phyloP scores from a whole-genome alignment of 2,797 vertebrate genomes.

The Psittacula echo region DNA sequence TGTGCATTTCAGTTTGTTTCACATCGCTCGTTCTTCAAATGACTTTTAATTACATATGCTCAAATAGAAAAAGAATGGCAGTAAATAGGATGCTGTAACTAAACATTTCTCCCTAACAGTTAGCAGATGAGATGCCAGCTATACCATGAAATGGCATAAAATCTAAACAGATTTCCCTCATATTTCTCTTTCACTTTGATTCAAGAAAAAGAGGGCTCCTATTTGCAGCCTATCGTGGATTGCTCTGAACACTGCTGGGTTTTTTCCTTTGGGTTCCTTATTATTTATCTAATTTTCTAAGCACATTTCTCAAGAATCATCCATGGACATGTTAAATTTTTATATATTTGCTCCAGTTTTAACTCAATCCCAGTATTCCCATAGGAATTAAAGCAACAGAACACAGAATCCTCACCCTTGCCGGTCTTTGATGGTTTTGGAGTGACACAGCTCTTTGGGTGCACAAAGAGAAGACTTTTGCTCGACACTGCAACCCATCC shows the following conservation, averaged over 20 bases:
- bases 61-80: constrained; percentile 3
- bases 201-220: neutral
- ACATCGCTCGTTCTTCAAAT: neutral
- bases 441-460: neutral
- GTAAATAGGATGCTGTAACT: constrained; percentile 14
- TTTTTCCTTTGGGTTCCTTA: neutral
- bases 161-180: neutral
- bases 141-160: neutral
- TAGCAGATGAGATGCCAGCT: neutral
- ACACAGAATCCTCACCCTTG: neutral
- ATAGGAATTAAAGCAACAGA: neutral
- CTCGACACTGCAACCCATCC: neutral
- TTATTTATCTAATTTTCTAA: neutral
- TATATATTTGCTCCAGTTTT: neutral
- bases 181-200: neutral
- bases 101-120: neutral
- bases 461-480: neutral
- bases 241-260: neutral
- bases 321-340: neutral
- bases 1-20: constrained; percentile 5
- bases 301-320: neutral
- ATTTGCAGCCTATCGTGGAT: neutral
- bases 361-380: neutral
- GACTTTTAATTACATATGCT: constrained; percentile 29
- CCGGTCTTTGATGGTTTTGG: neutral